A percentile compares a stretch with the other conserved stretches of the same genome.
phyloP scores from a whole-genome alignment of 2,797 vertebrate species.

The Liparis tanakae region DNA sequence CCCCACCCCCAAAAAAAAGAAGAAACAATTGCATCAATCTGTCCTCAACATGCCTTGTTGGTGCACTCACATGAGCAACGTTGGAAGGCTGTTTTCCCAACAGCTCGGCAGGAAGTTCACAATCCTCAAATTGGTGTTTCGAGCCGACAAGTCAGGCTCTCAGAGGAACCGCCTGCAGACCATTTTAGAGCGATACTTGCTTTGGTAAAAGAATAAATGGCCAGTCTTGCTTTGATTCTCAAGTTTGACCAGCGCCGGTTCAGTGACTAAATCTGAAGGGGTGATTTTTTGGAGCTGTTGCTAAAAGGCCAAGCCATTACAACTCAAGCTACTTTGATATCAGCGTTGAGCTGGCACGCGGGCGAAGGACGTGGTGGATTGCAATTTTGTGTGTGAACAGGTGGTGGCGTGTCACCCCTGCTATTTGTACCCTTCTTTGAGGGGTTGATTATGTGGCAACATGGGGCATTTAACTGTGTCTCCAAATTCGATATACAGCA shows the following conservation, averaged over 20 bases:
- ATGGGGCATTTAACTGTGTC: slow-evolving; percentile 59
- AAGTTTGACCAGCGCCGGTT: background rate
- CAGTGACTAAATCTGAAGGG: slow-evolving; percentile 2
- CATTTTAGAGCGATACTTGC: background rate
- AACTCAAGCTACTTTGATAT: slow-evolving; percentile 32
- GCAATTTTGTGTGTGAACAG: slow-evolving; percentile 41
- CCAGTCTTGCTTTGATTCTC: slow-evolving; percentile 11
- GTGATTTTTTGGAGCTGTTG: slow-evolving; percentile 2
- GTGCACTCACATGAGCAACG: slow-evolving; percentile 7
- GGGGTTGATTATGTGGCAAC: slow-evolving; percentile 56
- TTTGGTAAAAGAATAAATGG: slow-evolving; percentile 22
- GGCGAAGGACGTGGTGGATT: slow-evolving; percentile 30
- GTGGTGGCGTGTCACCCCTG: slow-evolving; percentile 34
- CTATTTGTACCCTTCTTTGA: slow-evolving; percentile 34
- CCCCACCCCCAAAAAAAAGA: background rate
- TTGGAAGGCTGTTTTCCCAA: slow-evolving; percentile 5
- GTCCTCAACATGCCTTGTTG: slow-evolving; percentile 22
- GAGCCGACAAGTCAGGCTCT: slow-evolving; percentile 19
- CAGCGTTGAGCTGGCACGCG: background rate
- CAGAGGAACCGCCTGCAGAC: slow-evolving; percentile 6
- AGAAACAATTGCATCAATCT: slow-evolving; percentile 11
- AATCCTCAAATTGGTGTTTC: slow-evolving; percentile 34
- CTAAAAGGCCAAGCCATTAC: slow-evolving; percentile 24
- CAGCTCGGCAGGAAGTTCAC: slow-evolving; percentile 29
- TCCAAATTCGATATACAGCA: slow-evolving; percentile 39